Conservation (phyloP, 2,797 vertebrate species). For the Anguilla obscura region DNA sequence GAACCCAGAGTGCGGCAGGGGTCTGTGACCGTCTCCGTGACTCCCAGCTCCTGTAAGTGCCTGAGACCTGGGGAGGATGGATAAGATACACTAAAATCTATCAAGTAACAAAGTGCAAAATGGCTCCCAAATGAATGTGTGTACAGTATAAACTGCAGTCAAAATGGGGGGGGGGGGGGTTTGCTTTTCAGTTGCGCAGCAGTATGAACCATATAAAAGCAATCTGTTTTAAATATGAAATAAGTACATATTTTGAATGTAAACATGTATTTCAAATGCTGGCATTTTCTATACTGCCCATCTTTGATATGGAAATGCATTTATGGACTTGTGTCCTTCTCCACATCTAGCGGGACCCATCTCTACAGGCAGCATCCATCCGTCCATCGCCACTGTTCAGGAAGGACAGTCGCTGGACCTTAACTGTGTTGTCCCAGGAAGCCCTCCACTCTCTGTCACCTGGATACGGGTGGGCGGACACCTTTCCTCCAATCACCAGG, state of each 20-base stretch:
- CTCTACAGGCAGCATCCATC: slow-evolving; percentile 78
- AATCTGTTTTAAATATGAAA: neutral
- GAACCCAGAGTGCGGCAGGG: slow-evolving; percentile 69
- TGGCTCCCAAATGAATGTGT: neutral
- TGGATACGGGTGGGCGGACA: slow-evolving; percentile 81
- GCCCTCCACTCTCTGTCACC: slow-evolving; percentile 74
- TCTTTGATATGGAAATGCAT: neutral
- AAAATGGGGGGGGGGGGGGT: neutral
- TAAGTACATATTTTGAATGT: neutral
- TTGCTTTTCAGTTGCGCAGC: neutral
- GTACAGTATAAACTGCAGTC: neutral
- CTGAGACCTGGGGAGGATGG: neutral
- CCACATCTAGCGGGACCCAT: slow-evolving; percentile 61
- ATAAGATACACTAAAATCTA: neutral
- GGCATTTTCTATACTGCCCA: too few species aligned
- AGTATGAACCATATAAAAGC: neutral
- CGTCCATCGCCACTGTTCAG: slow-evolving; percentile 76
- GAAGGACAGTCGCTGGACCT: slow-evolving; percentile 89
- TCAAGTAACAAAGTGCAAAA: neutral
- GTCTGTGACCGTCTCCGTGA: slow-evolving; percentile 78
- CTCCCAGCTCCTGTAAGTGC: slow-evolving; percentile 71
- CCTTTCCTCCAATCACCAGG: slow-evolving; percentile 86
- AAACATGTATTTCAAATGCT: too few species aligned
- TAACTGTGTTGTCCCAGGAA: slow-evolving; percentile 77
- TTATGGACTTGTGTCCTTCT: neutral